Base-by-base conservation (phyloP, 2,113 vertebrate genomes). In the Ondatra zibethicus region DNA sequence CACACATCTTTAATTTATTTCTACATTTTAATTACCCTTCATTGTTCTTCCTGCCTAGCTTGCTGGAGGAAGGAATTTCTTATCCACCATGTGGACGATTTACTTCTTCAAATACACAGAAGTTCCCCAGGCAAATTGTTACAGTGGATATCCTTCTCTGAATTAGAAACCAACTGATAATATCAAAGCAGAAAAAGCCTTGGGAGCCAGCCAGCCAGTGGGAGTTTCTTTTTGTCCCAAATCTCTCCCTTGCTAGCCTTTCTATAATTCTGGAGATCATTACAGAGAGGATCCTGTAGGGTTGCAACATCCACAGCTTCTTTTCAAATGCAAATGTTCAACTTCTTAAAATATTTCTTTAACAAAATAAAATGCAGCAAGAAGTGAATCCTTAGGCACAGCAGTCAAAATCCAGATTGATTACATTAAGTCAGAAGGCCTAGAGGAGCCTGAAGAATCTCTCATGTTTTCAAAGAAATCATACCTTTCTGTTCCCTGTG, bases 301-400 rank as follows among this genome's bases (percentile, higher is more conserved):
- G 29, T 66, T 77, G 17, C 2, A n/a, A 9, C 45, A 29, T 92
- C 76, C 58, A 75, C 21, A 88, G 36, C 8, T 89, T 75, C 52
- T 84, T 93, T 96, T 94, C 77, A 90, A 90, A 95, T 93, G 85
- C 31, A 96, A 95, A 90, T 96, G 31, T 78, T 78, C 81, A 82
- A 58, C 68, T 90, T 19, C 19, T 88, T 90, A 93, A 92, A 95
- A 87, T 50, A 33, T 82, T 76, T 91, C 70, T 86, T 88, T 19
- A 80, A 78, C 89, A 94, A 92, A 86, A 90, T 86, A 93, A 88
- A 90, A 92, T 29, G 23, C 50, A 93, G 25, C 52, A 88, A 93
- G 85, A 93, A 75, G 29, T 78, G 82, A 96, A 77, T 25, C 47
- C 50, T 72, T 81, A 78, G 50, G 63, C 17, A 68, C 23, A 78